Evolutionary conservation across 2,113 vertebrate genomes (phyloP).

Genomic region (Macroglossus sobrinus): DNA sequence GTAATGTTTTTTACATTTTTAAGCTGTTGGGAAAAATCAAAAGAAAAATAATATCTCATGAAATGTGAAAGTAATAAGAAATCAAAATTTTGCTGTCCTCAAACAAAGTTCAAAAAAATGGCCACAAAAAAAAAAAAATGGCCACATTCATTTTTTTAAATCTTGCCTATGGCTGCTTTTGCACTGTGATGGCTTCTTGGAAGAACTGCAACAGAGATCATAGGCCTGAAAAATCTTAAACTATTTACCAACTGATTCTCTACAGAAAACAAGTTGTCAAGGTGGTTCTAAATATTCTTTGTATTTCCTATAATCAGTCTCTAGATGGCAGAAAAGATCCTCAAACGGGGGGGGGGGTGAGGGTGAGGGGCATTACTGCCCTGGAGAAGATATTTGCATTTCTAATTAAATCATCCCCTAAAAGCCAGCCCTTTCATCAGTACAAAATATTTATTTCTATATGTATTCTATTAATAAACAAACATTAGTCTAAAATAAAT

Average conservation of each 20-base stretch:
- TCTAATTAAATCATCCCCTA: not conserved
- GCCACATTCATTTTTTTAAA: not conserved
- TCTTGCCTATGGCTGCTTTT: not conserved
- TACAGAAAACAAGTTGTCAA: not conserved
- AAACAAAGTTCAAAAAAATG: not conserved
- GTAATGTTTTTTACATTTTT: not conserved
- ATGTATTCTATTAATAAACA: not conserved
- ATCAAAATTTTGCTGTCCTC: not conserved
- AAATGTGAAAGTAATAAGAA: not conserved
- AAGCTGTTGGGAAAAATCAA: not conserved
- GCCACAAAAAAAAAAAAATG: not conserved
- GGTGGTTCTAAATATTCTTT: not conserved
- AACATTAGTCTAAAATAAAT: slow-evolving; percentile 44
- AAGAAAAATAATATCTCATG: not conserved
- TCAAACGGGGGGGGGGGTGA: not conserved
- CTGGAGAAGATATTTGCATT: not conserved
- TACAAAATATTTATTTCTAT: not conserved
- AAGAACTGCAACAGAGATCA: not conserved
- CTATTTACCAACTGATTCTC: not conserved
- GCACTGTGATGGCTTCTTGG: not conserved
- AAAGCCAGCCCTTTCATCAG: not conserved
- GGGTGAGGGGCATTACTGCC: fast-evolving
- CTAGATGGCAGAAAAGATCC: slow-evolving; percentile 77
- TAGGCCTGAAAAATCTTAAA: not conserved
- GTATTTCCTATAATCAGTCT: slow-evolving; percentile 28